phyloP scores from a whole-genome alignment of 2,888 invertebrate genomes.

The Drosophila trichaetosa region DNA sequence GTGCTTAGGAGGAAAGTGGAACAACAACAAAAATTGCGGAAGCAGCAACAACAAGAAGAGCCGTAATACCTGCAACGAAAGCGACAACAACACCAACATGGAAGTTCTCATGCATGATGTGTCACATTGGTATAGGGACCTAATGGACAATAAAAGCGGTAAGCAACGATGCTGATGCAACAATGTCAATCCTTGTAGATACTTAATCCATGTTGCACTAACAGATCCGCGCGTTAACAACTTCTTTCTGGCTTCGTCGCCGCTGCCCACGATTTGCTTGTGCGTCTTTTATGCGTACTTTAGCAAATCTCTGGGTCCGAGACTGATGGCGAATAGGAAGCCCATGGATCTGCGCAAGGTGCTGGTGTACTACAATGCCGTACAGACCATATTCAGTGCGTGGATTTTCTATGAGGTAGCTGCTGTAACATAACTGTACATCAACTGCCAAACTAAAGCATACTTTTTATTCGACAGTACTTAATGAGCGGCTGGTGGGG shows the following conservation, averaged over 20 bases:
- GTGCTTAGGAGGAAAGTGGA: background rate
- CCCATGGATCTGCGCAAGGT: constrained; percentile 92
- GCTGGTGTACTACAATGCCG: constrained; percentile 94
- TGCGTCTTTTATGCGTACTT: constrained; percentile 94
- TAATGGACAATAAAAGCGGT: constrained; percentile 91
- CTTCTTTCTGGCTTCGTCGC: constrained; percentile 96
- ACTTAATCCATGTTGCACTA: background rate
- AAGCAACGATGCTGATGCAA: constrained; percentile 76
- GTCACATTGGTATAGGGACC: constrained; percentile 88
- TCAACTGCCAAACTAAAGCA: background rate
- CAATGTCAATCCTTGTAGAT: background rate
- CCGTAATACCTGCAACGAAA: constrained; percentile 16
- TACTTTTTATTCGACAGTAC: constrained; percentile 85
- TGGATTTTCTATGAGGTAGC: constrained; percentile 96
- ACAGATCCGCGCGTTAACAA: constrained; percentile 95
- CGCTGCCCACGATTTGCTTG: constrained; percentile 92
- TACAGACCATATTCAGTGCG: constrained; percentile 95
- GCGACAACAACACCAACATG: constrained; percentile 66
- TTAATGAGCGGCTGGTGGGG: constrained; percentile 91
- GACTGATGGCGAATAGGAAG: constrained; percentile 95
- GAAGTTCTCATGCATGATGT: constrained; percentile 82
- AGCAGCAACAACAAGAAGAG: background rate
- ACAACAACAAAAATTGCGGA: background rate
- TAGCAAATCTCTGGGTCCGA: constrained; percentile 92
- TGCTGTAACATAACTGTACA: background rate